phyloP scores from a whole-genome alignment of 2,888 invertebrate species.

The Rhagium mordax region DNA sequence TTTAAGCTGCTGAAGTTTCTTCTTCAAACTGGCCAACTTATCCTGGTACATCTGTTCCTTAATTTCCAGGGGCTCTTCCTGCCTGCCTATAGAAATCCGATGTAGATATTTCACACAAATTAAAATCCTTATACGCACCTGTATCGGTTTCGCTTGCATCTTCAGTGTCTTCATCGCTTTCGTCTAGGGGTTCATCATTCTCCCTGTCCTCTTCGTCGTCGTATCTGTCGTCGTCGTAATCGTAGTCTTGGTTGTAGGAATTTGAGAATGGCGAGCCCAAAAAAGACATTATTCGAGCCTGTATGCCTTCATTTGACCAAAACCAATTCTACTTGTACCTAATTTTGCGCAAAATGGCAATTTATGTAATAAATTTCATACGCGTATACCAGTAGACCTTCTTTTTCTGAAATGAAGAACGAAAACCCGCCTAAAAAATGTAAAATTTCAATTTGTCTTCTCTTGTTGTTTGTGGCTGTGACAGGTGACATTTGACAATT shows the following conservation, averaged over 20 bases:
- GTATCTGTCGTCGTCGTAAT: slow-evolving; percentile 82
- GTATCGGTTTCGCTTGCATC: slow-evolving; percentile 97
- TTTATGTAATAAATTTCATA: too few relatives aligned
- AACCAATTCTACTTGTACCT: too few relatives aligned
- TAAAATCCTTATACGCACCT: slow-evolving; percentile 66
- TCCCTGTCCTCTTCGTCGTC: slow-evolving; percentile 82
- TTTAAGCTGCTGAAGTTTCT: slow-evolving; percentile 90
- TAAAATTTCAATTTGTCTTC: too few relatives aligned
- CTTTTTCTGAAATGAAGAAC: too few relatives aligned
- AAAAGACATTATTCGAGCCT: slow-evolving; percentile 73
- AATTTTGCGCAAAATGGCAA: too few relatives aligned
- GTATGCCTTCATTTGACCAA: too few relatives aligned
- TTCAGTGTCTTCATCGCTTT: slow-evolving; percentile 87
- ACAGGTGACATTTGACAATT: too few relatives aligned
- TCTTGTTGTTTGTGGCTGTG: too few relatives aligned
- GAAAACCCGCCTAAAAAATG: too few relatives aligned
- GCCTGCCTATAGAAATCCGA: slow-evolving; percentile 68
- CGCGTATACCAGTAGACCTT: too few relatives aligned
- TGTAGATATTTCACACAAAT: not conserved
- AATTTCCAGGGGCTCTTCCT: slow-evolving; percentile 86
- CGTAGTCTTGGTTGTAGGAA: slow-evolving; percentile 78
- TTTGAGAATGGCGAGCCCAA: slow-evolving; percentile 80
- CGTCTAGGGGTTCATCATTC: slow-evolving; percentile 75
- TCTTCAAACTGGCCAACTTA: slow-evolving; percentile 89
- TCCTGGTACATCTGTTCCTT: slow-evolving; percentile 95